These are phyloP conservation scores for Nematopogon swammerdamellus DNA, from an alignment of 2,888 invertebrate genomes.

Conservation along the genomic window DNA sequence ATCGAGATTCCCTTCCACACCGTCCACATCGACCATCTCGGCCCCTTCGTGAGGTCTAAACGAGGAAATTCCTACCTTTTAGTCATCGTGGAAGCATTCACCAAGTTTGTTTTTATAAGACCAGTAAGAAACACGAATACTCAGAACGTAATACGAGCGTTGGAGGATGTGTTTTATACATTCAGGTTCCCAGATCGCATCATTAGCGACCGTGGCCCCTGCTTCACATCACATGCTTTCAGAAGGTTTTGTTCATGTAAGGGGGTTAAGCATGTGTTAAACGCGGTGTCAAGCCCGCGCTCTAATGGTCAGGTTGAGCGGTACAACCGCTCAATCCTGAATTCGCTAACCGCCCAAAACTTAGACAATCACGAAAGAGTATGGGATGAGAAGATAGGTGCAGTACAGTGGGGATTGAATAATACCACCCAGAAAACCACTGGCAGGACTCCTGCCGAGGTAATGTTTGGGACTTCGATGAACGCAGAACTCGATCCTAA, in stretches of 20 bases:
- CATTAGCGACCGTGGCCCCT: conserved; percentile 6
- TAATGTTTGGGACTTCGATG: conserved; percentile 14
- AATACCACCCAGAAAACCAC: conserved; percentile 16
- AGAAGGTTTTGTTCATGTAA: conserved; percentile 3
- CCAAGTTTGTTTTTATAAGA: conserved; percentile 4
- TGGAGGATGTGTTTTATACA: background rate
- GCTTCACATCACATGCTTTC: conserved; percentile 7
- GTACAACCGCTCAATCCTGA: conserved; percentile 18
- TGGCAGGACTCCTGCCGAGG: conserved; percentile 13
- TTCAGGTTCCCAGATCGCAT: conserved; percentile 3
- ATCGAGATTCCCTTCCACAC: no score
- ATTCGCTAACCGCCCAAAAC: conserved; percentile 15
- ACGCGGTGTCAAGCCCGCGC: conserved; percentile 8
- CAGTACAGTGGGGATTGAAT: conserved; percentile 16
- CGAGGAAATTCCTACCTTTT: conserved; percentile 14
- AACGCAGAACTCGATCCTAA: conserved; percentile 3
- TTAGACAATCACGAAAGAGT: conserved; percentile 16
- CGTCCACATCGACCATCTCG: no score
- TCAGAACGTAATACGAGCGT: conserved; percentile 1
- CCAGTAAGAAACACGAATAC: conserved; percentile 7
- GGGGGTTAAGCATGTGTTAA: conserved; percentile 8
- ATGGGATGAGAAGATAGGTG: conserved; percentile 21
- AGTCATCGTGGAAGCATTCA: conserved; percentile 13
- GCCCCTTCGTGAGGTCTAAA: conserved; percentile 18
- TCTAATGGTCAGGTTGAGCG: conserved; percentile 19